Evolutionary conservation across 2,113 vertebrate species (phyloP).

Genomic region (Heptranchias perlo): DNA sequence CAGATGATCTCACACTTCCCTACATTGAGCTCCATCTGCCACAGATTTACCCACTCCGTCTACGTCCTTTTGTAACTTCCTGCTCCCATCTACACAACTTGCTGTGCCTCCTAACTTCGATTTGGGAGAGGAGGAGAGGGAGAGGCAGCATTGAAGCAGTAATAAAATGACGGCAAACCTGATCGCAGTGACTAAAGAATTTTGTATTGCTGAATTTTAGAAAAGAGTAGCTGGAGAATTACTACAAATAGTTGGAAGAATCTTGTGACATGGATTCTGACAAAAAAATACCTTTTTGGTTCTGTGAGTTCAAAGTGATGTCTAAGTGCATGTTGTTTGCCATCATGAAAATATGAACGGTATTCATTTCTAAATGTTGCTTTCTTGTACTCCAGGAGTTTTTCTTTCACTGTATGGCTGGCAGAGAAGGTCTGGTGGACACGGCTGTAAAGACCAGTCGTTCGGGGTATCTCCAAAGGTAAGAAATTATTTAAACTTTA

Average conservation of each 20-base stretch:
- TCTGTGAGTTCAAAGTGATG: neutral
- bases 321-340: neutral
- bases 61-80: too few species aligned
- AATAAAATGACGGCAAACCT: neutral
- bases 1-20: neutral
- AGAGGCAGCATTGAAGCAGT: neutral
- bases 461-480: conserved; percentile 96
- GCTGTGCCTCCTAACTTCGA: too few species aligned
- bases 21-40: neutral
- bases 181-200: neutral
- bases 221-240: neutral
- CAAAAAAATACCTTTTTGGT: neutral
- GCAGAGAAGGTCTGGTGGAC: conserved; percentile 91
- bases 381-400: conserved; percentile 70
- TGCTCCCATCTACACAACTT: too few species aligned
- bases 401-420: conserved; percentile 98
- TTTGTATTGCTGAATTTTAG: neutral
- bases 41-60: too few species aligned
- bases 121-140: neutral
- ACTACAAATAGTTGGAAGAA: neutral
- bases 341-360: neutral
- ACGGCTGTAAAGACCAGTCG: conserved; percentile 96
- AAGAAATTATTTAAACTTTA: conserved; percentile 35
- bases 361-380: neutral
- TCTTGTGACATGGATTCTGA: neutral